Percentiles rank a stretch among this genome's conserved stretches.
phyloP scores from a whole-genome alignment of 2,113 vertebrate species.

The Lampris incognitus region DNA sequence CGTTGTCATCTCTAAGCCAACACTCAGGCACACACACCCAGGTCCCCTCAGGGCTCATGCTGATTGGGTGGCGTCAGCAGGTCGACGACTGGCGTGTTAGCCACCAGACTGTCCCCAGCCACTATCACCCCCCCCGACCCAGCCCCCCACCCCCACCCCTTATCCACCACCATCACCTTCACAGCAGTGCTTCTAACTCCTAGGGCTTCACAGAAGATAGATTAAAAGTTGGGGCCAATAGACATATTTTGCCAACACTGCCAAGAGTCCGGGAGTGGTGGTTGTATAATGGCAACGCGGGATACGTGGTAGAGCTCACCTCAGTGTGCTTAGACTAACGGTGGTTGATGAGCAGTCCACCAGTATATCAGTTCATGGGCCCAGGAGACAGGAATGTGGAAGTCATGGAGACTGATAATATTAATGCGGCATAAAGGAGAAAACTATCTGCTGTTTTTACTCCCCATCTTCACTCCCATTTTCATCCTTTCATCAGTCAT shows the following conservation, averaged over 20 bases:
- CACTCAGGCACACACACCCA: conserved; percentile 13
- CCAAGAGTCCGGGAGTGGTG: conserved; percentile 37
- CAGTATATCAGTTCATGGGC: background rate
- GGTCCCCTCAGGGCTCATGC: conserved; percentile 16
- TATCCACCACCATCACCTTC: conserved; percentile 33
- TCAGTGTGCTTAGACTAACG: conserved; percentile 11
- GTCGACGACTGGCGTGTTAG: conserved; percentile 57
- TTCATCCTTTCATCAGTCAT: no score
- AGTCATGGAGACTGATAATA: background rate
- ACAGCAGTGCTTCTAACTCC: background rate
- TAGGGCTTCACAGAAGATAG: conserved; percentile 61
- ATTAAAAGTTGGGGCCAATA: conserved; percentile 20
- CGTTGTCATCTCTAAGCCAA: conserved; percentile 4
- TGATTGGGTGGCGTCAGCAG: conserved; percentile 27
- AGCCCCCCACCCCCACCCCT: conserved; percentile 15
- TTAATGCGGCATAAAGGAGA: background rate
- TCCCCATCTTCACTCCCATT: no score
- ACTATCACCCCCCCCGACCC: background rate
- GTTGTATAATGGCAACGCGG: conserved; percentile 19
- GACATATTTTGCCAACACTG: conserved; percentile 46
- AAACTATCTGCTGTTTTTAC: no score
- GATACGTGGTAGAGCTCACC: background rate
- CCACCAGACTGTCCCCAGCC: conserved; percentile 59
- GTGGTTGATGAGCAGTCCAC: conserved; percentile 3
- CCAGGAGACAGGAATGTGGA: background rate